Conservation (phyloP, 2,113 vertebrate genomes). For the Haemorhous mexicanus region DNA sequence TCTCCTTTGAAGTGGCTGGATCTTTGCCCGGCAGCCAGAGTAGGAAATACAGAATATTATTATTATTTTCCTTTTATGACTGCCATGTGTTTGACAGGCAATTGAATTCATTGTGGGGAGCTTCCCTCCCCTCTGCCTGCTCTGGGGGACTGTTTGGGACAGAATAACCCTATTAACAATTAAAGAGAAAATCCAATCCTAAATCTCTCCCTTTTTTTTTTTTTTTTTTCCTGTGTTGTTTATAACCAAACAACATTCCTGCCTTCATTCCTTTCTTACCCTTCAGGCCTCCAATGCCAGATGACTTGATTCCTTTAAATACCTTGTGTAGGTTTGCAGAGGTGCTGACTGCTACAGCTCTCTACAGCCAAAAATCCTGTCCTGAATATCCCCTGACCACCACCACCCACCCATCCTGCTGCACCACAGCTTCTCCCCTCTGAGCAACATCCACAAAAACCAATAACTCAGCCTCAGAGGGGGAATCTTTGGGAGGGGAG, state of each 20-base stretch:
- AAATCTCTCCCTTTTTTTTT: neutral
- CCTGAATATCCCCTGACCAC: neutral
- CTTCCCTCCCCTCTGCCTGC: neutral
- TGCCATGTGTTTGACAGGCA: conserved; percentile 62
- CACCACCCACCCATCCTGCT: neutral
- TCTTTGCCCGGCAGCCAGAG: conserved; percentile 56
- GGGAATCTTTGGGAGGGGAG: neutral
- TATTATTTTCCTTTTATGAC: conserved; percentile 52
- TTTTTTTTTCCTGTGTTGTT: neutral
- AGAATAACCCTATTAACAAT: conserved; percentile 44
- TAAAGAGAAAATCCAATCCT: conserved; percentile 25
- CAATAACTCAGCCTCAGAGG: neutral
- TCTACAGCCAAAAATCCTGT: neutral
- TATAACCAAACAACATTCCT: conserved; percentile 35
- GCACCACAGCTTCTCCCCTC: neutral
- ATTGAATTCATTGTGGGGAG: conserved; percentile 45
- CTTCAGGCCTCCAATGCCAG: neutral
- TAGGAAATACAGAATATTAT: conserved; percentile 61
- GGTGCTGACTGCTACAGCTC: neutral
- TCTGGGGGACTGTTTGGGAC: conserved; percentile 11
- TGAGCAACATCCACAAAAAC: neutral
- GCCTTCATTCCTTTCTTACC: conserved; percentile 14
- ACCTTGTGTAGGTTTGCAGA: neutral
- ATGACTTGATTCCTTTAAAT: conserved; percentile 20
- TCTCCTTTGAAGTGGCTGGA: conserved; percentile 73